Evolutionary conservation across 2,797 vertebrate species (phyloP), one percentile per base, ranked within the genome.

Genomic region (Psittacula echo): DNA sequence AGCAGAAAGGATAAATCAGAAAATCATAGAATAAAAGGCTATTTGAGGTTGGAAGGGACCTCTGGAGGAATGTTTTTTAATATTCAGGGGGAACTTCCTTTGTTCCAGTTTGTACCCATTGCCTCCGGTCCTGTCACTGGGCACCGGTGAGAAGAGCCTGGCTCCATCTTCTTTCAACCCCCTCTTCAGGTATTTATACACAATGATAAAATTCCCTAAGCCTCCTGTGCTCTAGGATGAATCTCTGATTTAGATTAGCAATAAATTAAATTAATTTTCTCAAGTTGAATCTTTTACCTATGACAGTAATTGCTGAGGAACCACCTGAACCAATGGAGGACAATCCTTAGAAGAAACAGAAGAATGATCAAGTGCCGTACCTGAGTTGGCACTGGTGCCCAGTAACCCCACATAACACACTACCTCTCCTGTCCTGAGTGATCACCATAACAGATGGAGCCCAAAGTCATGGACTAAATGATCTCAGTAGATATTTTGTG

Each of bases 71-170:
- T 27, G 3, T 32, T 32, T 88, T 58, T 14, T n/a, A 4, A 30
- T n/a, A 1, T 24, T 76, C 30, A 77, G 12, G 2, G 2, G 9
- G 4, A 80, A 70, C 2, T 1, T 77, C 4, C 4, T 34, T 2
- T 67, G 5, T 45, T 92, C 39, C 11, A 45, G 17, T 62, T 50
- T 71, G 34, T 24, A 7, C 4, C 12, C 6, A 5, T 37, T 56
- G 4, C 7, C 19, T 54, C 41, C 70, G 7, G 4, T 51, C 4
- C 23, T 26, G 47, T 48, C 47, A 48, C 47, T 48, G 22, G 22
- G 22, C 47, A 48, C 22, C 13, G 24, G 47, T 72, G 23, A 27
- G 42, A 64, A 44, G 3, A 66, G 10, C 13, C 6, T 29, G 26
- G 8, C 2, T 51, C 22, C 12, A 4, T 47, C 45, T n/a, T 65